Base-by-base conservation (phyloP, 1,140 invertebrate genomes). In the Capitella teleta region DNA sequence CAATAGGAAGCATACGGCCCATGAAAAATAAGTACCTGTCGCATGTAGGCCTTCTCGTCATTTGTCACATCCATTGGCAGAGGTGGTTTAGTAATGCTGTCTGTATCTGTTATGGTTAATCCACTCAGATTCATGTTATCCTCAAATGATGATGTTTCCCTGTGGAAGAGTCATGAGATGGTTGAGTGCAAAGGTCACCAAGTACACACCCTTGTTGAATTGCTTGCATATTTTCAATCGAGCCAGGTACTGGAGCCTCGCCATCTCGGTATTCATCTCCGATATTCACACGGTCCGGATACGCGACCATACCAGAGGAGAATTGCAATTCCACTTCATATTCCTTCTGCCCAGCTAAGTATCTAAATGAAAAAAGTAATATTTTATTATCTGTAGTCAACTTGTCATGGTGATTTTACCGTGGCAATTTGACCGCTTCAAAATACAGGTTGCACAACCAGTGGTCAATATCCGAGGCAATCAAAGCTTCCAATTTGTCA, bases 381-480 rank as follows among this genome's bases (percentile, higher is more conserved):
- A 2, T 43, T 4, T 5, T 8, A 44, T 10, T 26, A 10, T 26
- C n/a, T 44, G 21, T n/a, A 8, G 24, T 40, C n/a, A 3, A 43
- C 19, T 43, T 6, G 14, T 23, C 6, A 19, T 18, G 2, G 5
- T 26, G 18, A 21, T 5, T 37, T 45, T 56, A 69, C 67, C 67
- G 62, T 28, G 67, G 67, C 28, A 69, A 52, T 40, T 60, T 61
- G 47, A 67, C 51, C 19, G 66, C 61, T 37, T 69, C 65, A 51
- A 69, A 59, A 46, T 69, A 69, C 21, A 66, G 49, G 50, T 69
- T 69, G 52, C 61, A 62, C 51, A 69, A 41, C 67, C 67, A 69
- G 45, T 69, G 67, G 34, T 69, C 65, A n/a, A 69, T 46, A 42
- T 69, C 67, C 19, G 59, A 56, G 5, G 65, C 57, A 40, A 67